Evolutionary conservation across 2,888 invertebrate genomes (phyloP).

Genomic region (Ectemnius lituratus): DNA sequence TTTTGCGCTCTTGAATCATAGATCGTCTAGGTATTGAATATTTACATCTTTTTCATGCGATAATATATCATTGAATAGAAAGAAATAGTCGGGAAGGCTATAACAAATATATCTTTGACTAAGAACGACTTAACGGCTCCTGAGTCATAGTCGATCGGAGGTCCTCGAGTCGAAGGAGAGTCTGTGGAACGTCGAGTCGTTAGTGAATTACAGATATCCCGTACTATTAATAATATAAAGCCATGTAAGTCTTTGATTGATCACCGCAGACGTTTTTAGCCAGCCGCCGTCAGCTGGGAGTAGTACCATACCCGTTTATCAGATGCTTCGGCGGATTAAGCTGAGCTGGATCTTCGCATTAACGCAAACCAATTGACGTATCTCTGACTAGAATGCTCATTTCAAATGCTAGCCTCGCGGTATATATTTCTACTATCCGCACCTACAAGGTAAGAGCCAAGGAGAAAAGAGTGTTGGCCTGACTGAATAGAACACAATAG

Average conservation of each 20-base stretch:
- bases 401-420: not conserved
- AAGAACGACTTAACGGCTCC: too few relatives aligned
- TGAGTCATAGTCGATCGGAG: too few relatives aligned
- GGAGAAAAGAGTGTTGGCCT: too few relatives aligned
- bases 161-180: not conserved
- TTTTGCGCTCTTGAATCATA: too few relatives aligned
- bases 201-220: slow-evolving; percentile 5
- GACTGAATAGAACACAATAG: too few relatives aligned
- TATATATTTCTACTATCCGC: not conserved
- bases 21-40: too few relatives aligned
- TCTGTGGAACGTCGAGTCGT: slow-evolving; percentile 1
- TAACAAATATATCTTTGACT: too few relatives aligned
- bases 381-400: not conserved
- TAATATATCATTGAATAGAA: too few relatives aligned
- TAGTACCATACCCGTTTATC: not conserved
- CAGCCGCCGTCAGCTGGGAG: not conserved
- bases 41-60: too few relatives aligned
- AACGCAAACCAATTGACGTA: not conserved
- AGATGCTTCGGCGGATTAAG: slow-evolving; percentile 2
- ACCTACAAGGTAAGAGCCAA: too few relatives aligned
- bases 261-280: not conserved
- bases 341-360: slow-evolving; percentile 1
- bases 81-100: too few relatives aligned
- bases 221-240: slow-evolving; percentile 7
- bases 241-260: not conserved